Conservation (phyloP, 2,113 vertebrate species). For the Centropristis striata region DNA sequence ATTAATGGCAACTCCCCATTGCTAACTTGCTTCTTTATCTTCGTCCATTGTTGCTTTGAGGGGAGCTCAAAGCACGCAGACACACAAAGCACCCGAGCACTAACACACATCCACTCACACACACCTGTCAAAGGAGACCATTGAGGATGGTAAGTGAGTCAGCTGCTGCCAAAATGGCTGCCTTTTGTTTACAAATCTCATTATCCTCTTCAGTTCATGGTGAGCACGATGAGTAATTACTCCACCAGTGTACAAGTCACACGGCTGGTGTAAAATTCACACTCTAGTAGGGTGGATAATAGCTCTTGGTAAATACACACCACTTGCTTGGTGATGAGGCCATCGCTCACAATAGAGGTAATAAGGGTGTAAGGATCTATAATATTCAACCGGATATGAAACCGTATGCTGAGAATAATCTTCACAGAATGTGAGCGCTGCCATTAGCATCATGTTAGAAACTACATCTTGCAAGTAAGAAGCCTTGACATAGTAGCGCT, state of each 20-base stretch:
- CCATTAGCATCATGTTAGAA: not conserved
- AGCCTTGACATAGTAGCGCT: not conserved
- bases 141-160: conserved; percentile 67
- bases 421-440: not conserved
- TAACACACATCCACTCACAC: conserved; percentile 34
- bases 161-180: conserved; percentile 75
- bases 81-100: conserved; percentile 13
- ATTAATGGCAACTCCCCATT: conserved; percentile 51
- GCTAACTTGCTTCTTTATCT: conserved; percentile 53
- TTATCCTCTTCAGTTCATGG: conserved; percentile 78
- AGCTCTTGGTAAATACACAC: conserved; percentile 59
- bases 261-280: conserved; percentile 64
- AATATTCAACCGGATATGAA: conserved; percentile 26
- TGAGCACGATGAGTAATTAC: conserved; percentile 75
- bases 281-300: conserved; percentile 68
- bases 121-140: conserved; percentile 68
- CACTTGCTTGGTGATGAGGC: conserved; percentile 48
- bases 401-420: not conserved
- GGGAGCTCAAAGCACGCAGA: conserved; percentile 7
- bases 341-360: conserved; percentile 48
- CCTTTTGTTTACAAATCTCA: conserved; percentile 83
- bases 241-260: conserved; percentile 63
- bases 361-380: conserved; percentile 36
- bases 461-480: not conserved
- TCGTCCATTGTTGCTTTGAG: conserved; percentile 41